Evolutionary conservation across 2,888 invertebrate species (phyloP).

Genomic region (Apotomis capreana): DNA sequence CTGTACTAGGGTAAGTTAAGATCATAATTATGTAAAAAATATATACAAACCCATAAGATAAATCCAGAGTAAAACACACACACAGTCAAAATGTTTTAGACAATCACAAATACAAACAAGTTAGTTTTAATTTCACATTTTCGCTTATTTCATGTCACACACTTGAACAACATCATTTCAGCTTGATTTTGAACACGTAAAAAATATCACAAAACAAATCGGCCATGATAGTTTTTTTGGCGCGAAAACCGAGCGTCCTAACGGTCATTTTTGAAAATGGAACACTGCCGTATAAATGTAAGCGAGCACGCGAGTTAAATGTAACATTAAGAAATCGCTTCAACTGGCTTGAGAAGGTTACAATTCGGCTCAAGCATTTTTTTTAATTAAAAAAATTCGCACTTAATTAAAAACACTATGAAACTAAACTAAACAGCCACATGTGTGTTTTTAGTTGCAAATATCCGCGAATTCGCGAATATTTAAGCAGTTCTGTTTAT

Average conservation of each 20-base stretch:
- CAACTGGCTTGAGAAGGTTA: constrained; percentile 60
- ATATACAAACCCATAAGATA: constrained; percentile 37
- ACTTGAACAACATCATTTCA: constrained; percentile 73
- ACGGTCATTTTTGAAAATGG: constrained; percentile 65
- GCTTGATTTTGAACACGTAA: constrained; percentile 78
- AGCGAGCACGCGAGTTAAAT: constrained; percentile 47
- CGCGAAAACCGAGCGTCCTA: constrained; percentile 68
- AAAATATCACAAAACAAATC: constrained; percentile 66
- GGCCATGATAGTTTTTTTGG: constrained; percentile 74
- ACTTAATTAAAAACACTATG: not conserved
- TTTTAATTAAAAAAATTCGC: constrained; percentile 46
- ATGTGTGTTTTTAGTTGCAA: not conserved
- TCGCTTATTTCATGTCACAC: constrained; percentile 54
- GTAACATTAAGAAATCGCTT: constrained; percentile 56
- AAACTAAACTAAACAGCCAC: not conserved
- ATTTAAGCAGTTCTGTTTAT: constrained; percentile 60
- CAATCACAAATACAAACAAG: constrained; percentile 40
- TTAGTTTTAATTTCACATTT: constrained; percentile 56
- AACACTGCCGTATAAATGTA: constrained; percentile 42
- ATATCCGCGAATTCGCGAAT: constrained; percentile 50
- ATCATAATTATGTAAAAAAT: too few species aligned
- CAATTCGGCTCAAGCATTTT: constrained; percentile 60
- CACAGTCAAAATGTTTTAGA: constrained; percentile 33
- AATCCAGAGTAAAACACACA: constrained; percentile 37
- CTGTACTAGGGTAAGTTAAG: too few species aligned